A percentile compares a stretch with the other conserved stretches of the same genome.
These are phyloP conservation scores for Mycalesis mineus DNA, from an alignment of 2,888 invertebrate genomes.

Conservation along the genomic window DNA sequence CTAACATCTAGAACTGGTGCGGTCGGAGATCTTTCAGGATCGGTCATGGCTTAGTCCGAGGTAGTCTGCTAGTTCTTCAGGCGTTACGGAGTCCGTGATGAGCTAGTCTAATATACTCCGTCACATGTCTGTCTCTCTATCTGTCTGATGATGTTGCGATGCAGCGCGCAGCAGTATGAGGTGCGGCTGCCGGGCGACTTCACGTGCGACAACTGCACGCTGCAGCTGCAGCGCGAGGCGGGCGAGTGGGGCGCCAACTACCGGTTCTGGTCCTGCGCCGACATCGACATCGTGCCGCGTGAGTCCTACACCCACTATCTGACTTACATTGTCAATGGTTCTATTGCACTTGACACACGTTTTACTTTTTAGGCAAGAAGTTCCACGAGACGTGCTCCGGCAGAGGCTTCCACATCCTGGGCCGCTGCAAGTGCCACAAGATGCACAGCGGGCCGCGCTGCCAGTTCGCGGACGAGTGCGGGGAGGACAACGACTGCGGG, in stretches of 20 bases:
- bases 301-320: conserved; percentile 47
- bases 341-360: too few relatives aligned
- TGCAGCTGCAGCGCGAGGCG: conserved; percentile 93
- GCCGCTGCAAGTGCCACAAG: conserved; percentile 88
- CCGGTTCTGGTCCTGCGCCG: conserved; percentile 97
- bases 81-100: too few relatives aligned
- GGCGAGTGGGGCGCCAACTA: conserved; percentile 92
- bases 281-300: conserved; percentile 89
- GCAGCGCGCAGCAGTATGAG: conserved; percentile 88
- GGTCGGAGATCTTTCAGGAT: too few relatives aligned
- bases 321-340: too few relatives aligned
- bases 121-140: neutral
- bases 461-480: conserved; percentile 93
- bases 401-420: conserved; percentile 87
- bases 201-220: conserved; percentile 90
- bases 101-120: too few relatives aligned
- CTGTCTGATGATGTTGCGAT: conserved; percentile 24
- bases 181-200: conserved; percentile 90
- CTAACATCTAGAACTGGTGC: too few relatives aligned
- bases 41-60: too few relatives aligned
- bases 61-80: too few relatives aligned
- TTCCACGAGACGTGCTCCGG: conserved; percentile 91
- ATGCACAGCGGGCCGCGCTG: conserved; percentile 89
- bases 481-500: conserved; percentile 90
- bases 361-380: conserved; percentile 76